Evolutionary conservation across 2,888 invertebrate species (phyloP), one percentile per base, ranked within the genome.

Genomic region (Drosophila rubida): DNA sequence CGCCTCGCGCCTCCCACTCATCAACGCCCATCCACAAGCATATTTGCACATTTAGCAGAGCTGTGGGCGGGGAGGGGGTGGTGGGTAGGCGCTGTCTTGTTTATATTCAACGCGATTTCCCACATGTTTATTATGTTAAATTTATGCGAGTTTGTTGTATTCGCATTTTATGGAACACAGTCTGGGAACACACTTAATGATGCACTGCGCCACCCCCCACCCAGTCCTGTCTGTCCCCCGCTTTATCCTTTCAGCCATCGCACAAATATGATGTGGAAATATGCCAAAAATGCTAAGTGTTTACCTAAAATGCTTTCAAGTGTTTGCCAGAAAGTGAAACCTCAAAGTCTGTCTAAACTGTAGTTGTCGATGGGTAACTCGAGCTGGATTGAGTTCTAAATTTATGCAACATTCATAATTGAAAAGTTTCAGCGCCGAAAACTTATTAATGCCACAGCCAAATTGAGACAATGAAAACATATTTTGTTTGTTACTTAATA

Each of bases 81-180:
- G 9, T 8, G 16, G 1, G 39, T 13, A 19, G 22, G 23, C 13
- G 9, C 49, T 37, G 48, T 50, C 64, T 60, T 54, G 57, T 55
- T 85, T 59, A 69, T 75, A 74, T 78, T 84, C 76, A 71, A 70
- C 41, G 55, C 74, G 74, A 60, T 76, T 80, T 67, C 62, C 66
- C 66, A 61, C 75, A 76, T 76, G 78, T 80, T 82, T 80, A 86
- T 84, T 78, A 86, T 82, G 87, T 78, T 74, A 78, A 82, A 75
- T 76, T 80, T 84, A 80, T 81, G 81, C 67, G 65, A 69, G 58
- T 57, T 80, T 78, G 74, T 65, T 76, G 78, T 77, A 41, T 48
- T 64, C 37, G 50, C 27, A 16, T 66, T 70, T 70, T 79, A 74
- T 69, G 59, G 44, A 46, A 46, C 27, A 32, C 42, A 7, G 35